phyloP scores from a whole-genome alignment of 2,113 vertebrate genomes.

The Bolborhynchus lineola region DNA sequence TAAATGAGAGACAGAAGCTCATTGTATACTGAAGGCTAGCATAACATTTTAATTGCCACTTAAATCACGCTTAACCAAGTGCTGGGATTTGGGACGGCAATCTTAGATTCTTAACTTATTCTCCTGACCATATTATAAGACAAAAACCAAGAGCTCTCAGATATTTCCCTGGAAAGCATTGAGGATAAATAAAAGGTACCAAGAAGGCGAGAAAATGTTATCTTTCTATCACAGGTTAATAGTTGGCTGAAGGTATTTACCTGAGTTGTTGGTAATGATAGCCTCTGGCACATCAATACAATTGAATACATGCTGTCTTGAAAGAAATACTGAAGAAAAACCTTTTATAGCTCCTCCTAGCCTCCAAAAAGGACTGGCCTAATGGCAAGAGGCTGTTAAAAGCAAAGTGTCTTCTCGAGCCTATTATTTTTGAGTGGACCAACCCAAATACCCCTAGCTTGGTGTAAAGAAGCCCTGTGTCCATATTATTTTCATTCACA shows the following conservation, averaged over 20 bases:
- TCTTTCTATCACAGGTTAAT: conserved; percentile 43
- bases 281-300: conserved; percentile 55
- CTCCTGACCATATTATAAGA: conserved; percentile 38
- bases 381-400: not conserved
- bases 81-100: conserved; percentile 38
- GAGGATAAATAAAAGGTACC: conserved; percentile 38
- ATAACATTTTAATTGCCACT: conserved; percentile 51
- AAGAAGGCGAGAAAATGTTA: not conserved
- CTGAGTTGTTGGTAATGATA: conserved; percentile 41
- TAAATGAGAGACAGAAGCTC: conserved; percentile 9
- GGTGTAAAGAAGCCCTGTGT: not conserved
- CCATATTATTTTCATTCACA: not conserved
- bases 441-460: not conserved
- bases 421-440: not conserved
- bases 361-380: not conserved
- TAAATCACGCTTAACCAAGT: conserved; percentile 50
- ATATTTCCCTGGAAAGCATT: conserved; percentile 51
- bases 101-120: conserved; percentile 31
- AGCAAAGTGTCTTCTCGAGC: not conserved
- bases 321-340: conserved; percentile 32
- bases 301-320: not conserved
- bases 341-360: not conserved
- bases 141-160: conserved; percentile 40
- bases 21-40: not conserved
- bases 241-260: conserved; percentile 47